Evolutionary conservation across 2,797 vertebrate genomes (phyloP).

Genomic region (Melanotaenia nigrans): DNA sequence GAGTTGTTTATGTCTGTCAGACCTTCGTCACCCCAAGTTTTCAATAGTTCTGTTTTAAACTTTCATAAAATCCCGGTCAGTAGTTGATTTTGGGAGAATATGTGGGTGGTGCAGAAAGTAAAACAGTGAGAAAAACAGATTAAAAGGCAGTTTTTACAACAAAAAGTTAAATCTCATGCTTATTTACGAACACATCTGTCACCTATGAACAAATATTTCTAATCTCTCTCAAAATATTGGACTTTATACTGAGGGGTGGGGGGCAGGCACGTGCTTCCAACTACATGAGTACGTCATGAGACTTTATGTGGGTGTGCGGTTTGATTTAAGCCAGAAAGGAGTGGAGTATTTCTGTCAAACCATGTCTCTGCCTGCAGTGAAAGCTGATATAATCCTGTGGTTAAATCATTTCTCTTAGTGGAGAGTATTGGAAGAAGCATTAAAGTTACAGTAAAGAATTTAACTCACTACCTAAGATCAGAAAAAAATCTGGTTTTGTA

Average conservation of each 20-base stretch:
- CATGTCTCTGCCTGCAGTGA: slow-evolving; percentile 60
- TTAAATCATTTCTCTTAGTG: slow-evolving; percentile 71
- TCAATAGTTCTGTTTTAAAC: slow-evolving; percentile 21
- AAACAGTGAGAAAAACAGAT: slow-evolving; percentile 49
- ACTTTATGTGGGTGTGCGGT: slow-evolving; percentile 49
- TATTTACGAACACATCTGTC: neutral
- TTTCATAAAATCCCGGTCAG: slow-evolving; percentile 51
- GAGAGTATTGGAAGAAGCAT: slow-evolving; percentile 62
- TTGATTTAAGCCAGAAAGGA: slow-evolving; percentile 57
- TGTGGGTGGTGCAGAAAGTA: slow-evolving; percentile 36
- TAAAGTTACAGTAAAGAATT: slow-evolving; percentile 64
- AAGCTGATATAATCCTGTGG: slow-evolving; percentile 71
- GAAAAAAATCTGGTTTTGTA: neutral
- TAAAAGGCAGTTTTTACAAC: slow-evolving; percentile 61
- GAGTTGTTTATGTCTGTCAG: slow-evolving; percentile 47
- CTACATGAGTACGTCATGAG: slow-evolving; percentile 27
- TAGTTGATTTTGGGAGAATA: slow-evolving; percentile 57
- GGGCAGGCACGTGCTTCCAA: slow-evolving; percentile 23
- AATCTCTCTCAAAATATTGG: slow-evolving; percentile 24
- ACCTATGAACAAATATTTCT: slow-evolving; percentile 48
- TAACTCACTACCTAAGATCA: slow-evolving; percentile 50
- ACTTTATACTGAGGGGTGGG: slow-evolving; percentile 12
- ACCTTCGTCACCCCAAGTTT: slow-evolving; percentile 39
- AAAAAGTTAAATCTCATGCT: neutral
- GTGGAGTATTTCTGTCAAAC: slow-evolving; percentile 53